These are phyloP conservation scores for Petrocephalus sullivani DNA, from an alignment of 2,797 vertebrate genomes.

Conservation along the genomic window DNA sequence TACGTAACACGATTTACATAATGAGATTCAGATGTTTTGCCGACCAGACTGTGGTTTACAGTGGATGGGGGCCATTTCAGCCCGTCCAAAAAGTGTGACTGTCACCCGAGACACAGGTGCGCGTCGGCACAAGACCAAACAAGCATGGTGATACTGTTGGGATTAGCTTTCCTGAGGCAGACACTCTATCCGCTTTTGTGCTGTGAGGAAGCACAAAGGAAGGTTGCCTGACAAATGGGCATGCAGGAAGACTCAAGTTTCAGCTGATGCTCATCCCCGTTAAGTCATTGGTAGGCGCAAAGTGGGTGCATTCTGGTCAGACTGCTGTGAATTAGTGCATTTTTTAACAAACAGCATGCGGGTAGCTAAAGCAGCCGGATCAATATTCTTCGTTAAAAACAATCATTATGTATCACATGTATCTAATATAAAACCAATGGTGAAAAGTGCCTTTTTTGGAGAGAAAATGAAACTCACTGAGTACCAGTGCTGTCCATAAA, in stretches of 20 bases:
- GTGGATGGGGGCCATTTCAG: not conserved
- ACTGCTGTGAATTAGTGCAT: constrained; percentile 46
- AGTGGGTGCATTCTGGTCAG: constrained; percentile 46
- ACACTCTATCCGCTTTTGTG: constrained; percentile 30
- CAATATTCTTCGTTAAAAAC: constrained; percentile 58
- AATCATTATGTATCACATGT: constrained; percentile 56
- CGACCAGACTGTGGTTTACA: not conserved
- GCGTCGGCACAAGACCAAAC: not conserved
- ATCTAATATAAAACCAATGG: constrained; percentile 53
- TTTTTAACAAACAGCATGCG: constrained; percentile 48
- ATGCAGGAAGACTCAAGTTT: constrained; percentile 26
- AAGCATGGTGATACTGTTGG: constrained; percentile 3
- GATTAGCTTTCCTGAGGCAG: constrained; percentile 18
- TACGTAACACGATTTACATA: not conserved
- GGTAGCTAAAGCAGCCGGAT: constrained; percentile 39
- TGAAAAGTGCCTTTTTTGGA: constrained; percentile 33
- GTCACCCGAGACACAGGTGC: constrained; percentile 16
- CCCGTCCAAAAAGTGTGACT: not conserved
- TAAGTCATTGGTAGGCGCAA: constrained; percentile 57
- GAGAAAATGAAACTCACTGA: constrained; percentile 30
- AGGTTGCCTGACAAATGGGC: constrained; percentile 39
- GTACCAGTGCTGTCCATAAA: not conserved
- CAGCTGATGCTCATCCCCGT: constrained; percentile 36
- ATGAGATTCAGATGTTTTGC: not conserved
- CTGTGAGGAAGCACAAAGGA: constrained; percentile 33